Conservation (phyloP, 2,888 invertebrate species). For the Onthophagus sagittarius region DNA sequence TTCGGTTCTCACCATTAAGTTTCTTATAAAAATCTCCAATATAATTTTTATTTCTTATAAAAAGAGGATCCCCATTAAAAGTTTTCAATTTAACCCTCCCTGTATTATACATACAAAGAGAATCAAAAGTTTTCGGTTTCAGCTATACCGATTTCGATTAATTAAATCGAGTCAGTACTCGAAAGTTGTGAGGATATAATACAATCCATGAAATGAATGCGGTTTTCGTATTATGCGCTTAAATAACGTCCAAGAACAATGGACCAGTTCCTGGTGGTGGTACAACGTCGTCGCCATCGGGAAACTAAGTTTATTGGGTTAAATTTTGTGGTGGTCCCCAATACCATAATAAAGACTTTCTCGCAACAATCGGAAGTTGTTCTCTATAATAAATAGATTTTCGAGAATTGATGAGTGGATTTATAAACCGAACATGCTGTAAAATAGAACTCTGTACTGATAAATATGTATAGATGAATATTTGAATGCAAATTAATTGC, state of each 20-base stretch:
- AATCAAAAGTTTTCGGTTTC: background rate
- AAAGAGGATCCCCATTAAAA: too few species aligned
- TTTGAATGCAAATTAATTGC: background rate
- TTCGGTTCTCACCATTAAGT: too few species aligned
- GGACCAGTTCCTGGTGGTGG: background rate
- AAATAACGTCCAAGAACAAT: background rate
- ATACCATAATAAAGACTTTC: background rate
- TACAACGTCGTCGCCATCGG: background rate
- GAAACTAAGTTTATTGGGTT: background rate
- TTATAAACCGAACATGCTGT: background rate
- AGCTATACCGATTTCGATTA: background rate
- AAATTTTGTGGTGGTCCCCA: background rate
- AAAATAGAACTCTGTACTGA: background rate
- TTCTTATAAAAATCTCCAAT: too few species aligned
- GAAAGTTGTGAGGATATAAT: background rate
- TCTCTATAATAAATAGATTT: background rate
- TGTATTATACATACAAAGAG: too few species aligned
- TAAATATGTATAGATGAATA: background rate
- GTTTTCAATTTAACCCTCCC: too few species aligned
- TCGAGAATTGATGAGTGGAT: too few species aligned
- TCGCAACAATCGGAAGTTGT: background rate
- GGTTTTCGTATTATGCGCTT: background rate
- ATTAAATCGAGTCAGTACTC: background rate
- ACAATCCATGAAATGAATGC: background rate
- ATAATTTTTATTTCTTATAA: too few species aligned